phyloP scores from a whole-genome alignment of 2,797 vertebrate genomes.

The Ficedula albicollis region DNA sequence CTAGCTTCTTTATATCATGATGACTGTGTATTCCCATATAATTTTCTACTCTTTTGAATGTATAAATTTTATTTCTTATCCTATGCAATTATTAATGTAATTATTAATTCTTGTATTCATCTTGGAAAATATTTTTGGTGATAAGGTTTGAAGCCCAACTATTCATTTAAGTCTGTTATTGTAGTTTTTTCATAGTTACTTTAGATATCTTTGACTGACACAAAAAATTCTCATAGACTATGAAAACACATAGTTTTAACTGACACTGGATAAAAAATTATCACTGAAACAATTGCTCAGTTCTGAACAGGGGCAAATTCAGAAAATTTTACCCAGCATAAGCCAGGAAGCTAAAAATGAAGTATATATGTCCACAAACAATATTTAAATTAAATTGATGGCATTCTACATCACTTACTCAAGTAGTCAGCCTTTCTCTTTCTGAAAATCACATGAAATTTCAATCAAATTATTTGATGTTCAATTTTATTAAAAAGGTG shows the following conservation, averaged over 20 bases:
- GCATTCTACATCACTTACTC: neutral
- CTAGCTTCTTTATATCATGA: neutral
- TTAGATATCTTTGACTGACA: neutral
- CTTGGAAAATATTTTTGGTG: neutral
- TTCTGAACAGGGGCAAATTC: neutral
- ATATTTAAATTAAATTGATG: neutral
- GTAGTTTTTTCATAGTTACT: neutral
- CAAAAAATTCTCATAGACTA: neutral
- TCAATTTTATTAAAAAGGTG: neutral
- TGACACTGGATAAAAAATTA: neutral
- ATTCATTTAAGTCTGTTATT: neutral
- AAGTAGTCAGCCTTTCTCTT: neutral
- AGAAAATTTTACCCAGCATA: neutral
- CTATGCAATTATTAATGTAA: neutral
- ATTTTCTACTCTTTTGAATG: neutral
- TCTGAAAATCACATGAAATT: neutral
- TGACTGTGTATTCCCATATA: neutral
- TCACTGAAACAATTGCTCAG: neutral
- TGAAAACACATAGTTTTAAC: neutral
- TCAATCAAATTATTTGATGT: neutral
- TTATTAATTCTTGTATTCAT: neutral
- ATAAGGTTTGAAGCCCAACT: neutral
- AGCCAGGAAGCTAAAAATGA: neutral
- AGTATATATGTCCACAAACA: neutral
- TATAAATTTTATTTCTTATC: neutral